These are phyloP conservation scores for Hafferia zeledoni DNA, from an alignment of 2,797 vertebrate species.

Conservation along the genomic window DNA sequence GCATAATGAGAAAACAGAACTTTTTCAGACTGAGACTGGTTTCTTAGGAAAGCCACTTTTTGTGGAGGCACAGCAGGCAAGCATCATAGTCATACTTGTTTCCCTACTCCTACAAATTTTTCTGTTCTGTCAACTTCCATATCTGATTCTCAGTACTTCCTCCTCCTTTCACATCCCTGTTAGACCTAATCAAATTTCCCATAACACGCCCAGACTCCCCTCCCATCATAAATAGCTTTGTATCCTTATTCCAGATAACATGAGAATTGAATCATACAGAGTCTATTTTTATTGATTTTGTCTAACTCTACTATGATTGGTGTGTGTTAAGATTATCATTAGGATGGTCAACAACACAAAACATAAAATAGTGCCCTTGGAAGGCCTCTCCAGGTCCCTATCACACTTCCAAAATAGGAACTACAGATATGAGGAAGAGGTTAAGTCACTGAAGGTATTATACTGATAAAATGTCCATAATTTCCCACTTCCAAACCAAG, in stretches of 20 bases:
- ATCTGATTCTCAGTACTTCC: not conserved
- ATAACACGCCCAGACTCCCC: rapidly evolving
- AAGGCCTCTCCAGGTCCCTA: not conserved
- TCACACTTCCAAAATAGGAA: not conserved
- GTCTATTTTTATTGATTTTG: not conserved
- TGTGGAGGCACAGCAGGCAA: not conserved
- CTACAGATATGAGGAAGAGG: not conserved
- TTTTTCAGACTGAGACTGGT: not conserved
- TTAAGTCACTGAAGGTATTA: not conserved
- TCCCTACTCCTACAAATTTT: not conserved
- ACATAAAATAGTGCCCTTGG: not conserved
- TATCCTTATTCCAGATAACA: not conserved
- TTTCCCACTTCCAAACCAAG: not conserved
- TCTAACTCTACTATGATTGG: not conserved
- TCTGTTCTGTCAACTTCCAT: not conserved
- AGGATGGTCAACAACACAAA: not conserved
- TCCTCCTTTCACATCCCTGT: not conserved
- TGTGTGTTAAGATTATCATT: not conserved
- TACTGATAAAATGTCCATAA: not conserved
- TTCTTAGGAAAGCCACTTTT: not conserved
- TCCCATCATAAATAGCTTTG: not conserved
- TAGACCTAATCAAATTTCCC: not conserved
- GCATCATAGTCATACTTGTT: not conserved
- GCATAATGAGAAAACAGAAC: not conserved
- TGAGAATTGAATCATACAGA: not conserved